phyloP scores from a whole-genome alignment of 2,113 vertebrate genomes.

The Oryzias curvinotus region DNA sequence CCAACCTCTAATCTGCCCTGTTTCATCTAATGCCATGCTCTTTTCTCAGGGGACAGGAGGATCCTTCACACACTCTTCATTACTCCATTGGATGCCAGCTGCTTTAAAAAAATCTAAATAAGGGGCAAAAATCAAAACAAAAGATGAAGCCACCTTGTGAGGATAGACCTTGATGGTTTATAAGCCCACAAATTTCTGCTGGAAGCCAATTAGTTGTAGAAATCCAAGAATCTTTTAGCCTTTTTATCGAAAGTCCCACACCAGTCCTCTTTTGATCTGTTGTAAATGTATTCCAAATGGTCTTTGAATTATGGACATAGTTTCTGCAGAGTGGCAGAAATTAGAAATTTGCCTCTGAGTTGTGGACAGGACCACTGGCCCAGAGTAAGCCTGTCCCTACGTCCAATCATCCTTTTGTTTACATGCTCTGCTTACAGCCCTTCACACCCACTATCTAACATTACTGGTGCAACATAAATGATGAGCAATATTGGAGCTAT shows the following conservation, averaged over 20 bases:
- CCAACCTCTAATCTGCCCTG: conserved; percentile 36
- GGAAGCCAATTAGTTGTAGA: conserved; percentile 9
- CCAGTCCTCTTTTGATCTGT: background rate
- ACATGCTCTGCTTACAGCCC: too few relatives aligned
- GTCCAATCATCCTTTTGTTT: too few relatives aligned
- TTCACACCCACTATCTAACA: too few relatives aligned
- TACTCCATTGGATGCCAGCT: conserved; percentile 36
- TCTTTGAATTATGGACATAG: too few relatives aligned
- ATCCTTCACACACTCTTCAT: conserved; percentile 22
- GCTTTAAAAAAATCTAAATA: conserved; percentile 30
- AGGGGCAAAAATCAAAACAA: conserved; percentile 24
- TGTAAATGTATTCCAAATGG: too few relatives aligned
- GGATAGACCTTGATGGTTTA: conserved; percentile 50
- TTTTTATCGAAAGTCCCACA: background rate
- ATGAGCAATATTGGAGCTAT: too few relatives aligned
- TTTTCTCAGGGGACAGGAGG: conserved; percentile 31
- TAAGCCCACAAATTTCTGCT: conserved; percentile 38
- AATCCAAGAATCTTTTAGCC: conserved; percentile 23
- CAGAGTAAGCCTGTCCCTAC: too few relatives aligned
- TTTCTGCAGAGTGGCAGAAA: too few relatives aligned
- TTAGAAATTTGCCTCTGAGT: too few relatives aligned
- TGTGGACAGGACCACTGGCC: too few relatives aligned
- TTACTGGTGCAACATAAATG: too few relatives aligned
- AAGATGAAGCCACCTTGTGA: background rate
- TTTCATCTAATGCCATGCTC: conserved; percentile 53